Evolutionary conservation across 92 coral and sea anemone species (phyloP), one percentile per base, ranked within the genome.

Genomic region (Phenganax subtilis): DNA sequence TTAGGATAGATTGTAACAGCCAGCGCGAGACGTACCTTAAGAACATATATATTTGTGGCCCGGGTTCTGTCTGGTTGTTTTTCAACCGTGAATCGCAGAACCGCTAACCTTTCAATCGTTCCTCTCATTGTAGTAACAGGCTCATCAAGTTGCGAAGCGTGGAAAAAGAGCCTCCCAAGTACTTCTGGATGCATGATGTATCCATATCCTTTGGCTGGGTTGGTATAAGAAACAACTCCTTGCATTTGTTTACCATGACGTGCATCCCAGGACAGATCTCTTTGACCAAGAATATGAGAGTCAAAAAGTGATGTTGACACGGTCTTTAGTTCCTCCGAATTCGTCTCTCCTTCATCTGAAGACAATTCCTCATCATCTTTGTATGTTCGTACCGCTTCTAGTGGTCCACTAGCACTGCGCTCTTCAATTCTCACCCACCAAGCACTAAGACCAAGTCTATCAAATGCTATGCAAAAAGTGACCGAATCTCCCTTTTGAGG

Each of bases 381-480:
- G 8, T 76, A 57, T 20, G 54, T 11, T 10, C 67, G 15, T 10
- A 75, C 54, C 16, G 31, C 61, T 8, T 54, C 64, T 25, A 55
- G 29, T 12, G 81, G 87, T 57, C 80, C 83, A 37, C 3, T 37
- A 1, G 47, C 47, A 8, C 68, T 75, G 56, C 12, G 30, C 60
- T 92, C 92, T 64, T 89, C 88, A 14, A 29, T 85, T 54, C 59
- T 76, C 4, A 91, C 96, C 31, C 67, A 60, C 92, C 92, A 91
- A 44, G 96, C 96, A 72, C 70, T 57, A 9, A 90, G 96, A 71
- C 96, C 96, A 11, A 84, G 82, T 76, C 90, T 73, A 82, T 91
- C 88, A 72, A 91, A 91, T 16, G 87, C 88, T 17, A 91, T 81
- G 57, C 90, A 89, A 67, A 91, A 91, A 54, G 29, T 15, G 6